Evolutionary conservation across 1,140 invertebrate genomes (phyloP), one percentile per base, ranked within the genome.

Genomic region (Dufourea novaeangliae): DNA sequence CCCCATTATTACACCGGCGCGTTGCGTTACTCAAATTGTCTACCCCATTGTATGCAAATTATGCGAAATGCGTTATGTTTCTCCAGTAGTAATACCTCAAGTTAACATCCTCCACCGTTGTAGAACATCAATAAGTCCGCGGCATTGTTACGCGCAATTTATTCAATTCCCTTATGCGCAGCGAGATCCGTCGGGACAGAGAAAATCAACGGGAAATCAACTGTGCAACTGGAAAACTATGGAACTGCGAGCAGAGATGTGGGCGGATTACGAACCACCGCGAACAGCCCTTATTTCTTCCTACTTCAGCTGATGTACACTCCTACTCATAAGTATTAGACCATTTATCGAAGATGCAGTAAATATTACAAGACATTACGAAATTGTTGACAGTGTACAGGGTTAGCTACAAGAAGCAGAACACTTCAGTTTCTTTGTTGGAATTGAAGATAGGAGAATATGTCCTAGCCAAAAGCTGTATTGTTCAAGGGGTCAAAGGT

Each of bases 21-120:
- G 57, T 8, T 25, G 14, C 57, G 22, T 12, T 25, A 22, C 8
- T 37, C 22, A n/a, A 63, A 63, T 37, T 52, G 22, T 29, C 10
- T 14, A 0, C 10, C n/a, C n/a, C 4, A 62, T 72, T 72, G 70
- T 63, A 72, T 63, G 41, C 17, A 72, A 72, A 72, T 72, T 8
- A 34, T 34, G 70, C 8, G 32, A 39, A 50, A 62, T 5, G 32
- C 22, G 22, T 50, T 50, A 46, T 29, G 7, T 63, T 52, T 63
- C 37, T 10, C n/a, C 4, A 22, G 5, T 52, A 37, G 22, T 14
- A 62, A 72, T 52, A 52, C 57, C 27, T 50, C 41, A n/a, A 12
- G 10, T 72, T 50, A 62, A 72, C 57, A 72, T 37, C 37, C 8
- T 2, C 29, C 6, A 0, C 32, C 14, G n/a, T 32, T 52, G 41